These are phyloP conservation scores for Leptonema lineaticorne DNA, from an alignment of 1,140 invertebrate genomes.

Conservation along the genomic window DNA sequence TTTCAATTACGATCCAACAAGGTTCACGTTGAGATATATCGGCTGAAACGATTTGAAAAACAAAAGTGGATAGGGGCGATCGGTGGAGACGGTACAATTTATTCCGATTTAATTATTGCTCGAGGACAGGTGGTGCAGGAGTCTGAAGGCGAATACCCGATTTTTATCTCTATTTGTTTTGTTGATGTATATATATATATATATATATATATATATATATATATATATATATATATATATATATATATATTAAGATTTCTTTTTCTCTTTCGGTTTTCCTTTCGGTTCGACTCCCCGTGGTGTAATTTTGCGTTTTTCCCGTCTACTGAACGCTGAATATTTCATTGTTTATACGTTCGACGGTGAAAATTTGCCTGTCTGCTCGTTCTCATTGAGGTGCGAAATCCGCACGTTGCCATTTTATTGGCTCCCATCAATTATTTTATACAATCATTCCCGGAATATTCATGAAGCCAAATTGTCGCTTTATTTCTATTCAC, in stretches of 20 bases:
- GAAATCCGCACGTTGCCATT: background rate
- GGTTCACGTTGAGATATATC: background rate
- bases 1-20: constrained; percentile 12
- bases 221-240: too few relatives aligned
- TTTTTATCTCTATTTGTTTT: constrained; percentile 17
- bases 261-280: background rate
- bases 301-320: background rate
- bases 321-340: constrained; percentile 5
- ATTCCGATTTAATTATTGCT: constrained; percentile 28
- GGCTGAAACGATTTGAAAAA: too few relatives aligned
- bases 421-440: constrained; percentile 1
- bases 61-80: too few relatives aligned
- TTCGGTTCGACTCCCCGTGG: too few relatives aligned
- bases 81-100: constrained; percentile 25
- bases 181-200: too few relatives aligned
- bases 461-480: background rate
- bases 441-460: background rate
- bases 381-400: background rate
- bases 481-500: background rate
- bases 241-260: too few relatives aligned
- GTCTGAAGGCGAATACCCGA: constrained; percentile 11
- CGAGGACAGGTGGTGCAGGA: background rate
- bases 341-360: constrained; percentile 7
- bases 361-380: constrained; percentile 7
- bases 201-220: too few relatives aligned